phyloP scores from a whole-genome alignment of 2,888 invertebrate genomes.

The Calephelis perditalis region DNA sequence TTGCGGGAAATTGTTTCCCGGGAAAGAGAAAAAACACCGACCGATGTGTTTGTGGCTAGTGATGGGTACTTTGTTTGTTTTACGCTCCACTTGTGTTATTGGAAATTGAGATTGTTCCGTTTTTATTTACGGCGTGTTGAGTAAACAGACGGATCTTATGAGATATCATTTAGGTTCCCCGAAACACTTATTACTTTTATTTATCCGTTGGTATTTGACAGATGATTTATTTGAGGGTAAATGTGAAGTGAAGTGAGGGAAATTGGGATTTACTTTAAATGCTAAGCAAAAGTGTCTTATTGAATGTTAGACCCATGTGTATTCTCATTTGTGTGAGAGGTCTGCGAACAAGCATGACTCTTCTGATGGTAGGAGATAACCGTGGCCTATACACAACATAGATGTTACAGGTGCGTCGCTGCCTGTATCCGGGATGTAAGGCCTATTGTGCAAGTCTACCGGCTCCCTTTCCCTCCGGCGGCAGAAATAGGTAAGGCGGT shows the following conservation, averaged over 20 bases:
- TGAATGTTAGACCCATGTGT: no score
- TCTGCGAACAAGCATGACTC: no score
- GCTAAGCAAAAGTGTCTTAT: no score
- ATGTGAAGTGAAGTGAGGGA: background rate
- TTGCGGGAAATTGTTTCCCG: background rate
- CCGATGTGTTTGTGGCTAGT: background rate
- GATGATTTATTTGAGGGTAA: background rate
- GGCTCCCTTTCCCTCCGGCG: no score
- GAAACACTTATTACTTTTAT: background rate
- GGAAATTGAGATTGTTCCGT: constrained; percentile 2
- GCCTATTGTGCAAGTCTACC: no score
- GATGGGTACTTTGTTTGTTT: background rate
- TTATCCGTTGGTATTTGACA: background rate
- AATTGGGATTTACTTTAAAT: background rate
- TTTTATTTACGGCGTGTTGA: background rate
- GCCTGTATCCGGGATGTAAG: no score
- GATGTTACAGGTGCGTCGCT: no score
- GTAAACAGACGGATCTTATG: background rate
- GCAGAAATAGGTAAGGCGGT: no score
- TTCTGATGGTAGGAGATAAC: no score
- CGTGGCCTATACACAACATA: no score
- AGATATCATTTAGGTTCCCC: background rate
- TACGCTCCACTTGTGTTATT: background rate
- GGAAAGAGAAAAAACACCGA: background rate
- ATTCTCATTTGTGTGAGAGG: no score